Percentiles rank a stretch among this genome's conserved stretches.
Evolutionary conservation across 2,888 invertebrate genomes (phyloP).

Genomic region (Poecilus cupreus): DNA sequence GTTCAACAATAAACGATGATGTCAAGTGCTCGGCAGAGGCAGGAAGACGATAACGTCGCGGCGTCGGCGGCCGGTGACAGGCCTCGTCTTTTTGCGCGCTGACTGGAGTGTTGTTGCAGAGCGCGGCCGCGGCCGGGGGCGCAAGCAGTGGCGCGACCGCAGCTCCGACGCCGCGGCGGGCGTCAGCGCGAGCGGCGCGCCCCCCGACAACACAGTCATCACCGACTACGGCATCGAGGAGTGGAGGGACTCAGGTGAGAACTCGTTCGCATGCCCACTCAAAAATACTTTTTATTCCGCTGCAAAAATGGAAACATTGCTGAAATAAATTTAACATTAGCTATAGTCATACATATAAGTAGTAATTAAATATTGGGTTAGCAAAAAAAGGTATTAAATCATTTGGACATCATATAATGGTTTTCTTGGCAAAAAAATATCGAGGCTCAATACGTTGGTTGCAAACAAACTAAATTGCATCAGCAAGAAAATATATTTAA

Average conservation of each 20-base stretch:
- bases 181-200: conserved; percentile 71
- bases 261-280: no score
- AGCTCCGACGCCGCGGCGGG: conserved; percentile 70
- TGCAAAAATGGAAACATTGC: background rate
- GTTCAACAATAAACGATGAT: conserved; percentile 35
- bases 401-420: no score
- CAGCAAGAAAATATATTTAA: no score
- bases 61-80: conserved; percentile 22
- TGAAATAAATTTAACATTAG: no score
- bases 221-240: conserved; percentile 83
- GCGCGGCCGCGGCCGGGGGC: conserved; percentile 74
- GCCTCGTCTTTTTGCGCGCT: conserved; percentile 27
- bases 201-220: conserved; percentile 68
- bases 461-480: no score
- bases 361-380: no score
- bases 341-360: no score
- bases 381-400: no score
- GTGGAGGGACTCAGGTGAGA: conserved; percentile 82
- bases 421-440: no score
- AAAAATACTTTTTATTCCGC: background rate
- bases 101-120: conserved; percentile 26
- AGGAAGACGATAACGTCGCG: conserved; percentile 28
- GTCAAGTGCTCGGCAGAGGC: conserved; percentile 29
- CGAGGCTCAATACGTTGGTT: no score
- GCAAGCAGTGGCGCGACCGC: conserved; percentile 75